phyloP scores from a whole-genome alignment of 2,113 vertebrate genomes.

The Crypturellus undulatus region DNA sequence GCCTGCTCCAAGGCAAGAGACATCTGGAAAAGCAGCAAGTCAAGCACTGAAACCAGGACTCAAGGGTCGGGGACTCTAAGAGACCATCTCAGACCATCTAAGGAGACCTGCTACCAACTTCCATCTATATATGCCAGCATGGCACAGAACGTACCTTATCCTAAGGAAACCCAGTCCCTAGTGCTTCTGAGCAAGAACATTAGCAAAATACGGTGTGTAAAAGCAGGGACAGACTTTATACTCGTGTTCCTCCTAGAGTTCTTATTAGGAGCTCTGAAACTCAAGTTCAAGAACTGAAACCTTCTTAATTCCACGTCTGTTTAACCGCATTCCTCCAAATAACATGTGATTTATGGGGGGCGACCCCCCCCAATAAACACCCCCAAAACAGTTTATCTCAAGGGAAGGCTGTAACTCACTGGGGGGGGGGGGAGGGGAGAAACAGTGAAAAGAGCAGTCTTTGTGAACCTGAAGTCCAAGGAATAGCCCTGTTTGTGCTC shows the following conservation, averaged over 20 bases:
- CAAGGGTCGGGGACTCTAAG: too few species aligned
- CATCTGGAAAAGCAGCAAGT: neutral
- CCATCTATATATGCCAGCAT: neutral
- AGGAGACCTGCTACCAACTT: neutral
- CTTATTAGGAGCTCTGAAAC: neutral
- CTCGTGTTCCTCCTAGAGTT: neutral
- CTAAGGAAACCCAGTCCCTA: neutral
- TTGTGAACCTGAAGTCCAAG: too few species aligned
- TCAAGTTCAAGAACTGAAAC: neutral
- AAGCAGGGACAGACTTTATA: neutral
- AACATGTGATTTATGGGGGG: neutral
- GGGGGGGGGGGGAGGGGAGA: too few species aligned
- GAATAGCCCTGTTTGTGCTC: neutral
- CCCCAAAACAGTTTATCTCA: neutral
- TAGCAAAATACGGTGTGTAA: neutral
- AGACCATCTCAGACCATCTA: neutral
- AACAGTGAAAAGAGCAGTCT: neutral
- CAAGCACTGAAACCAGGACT: neutral
- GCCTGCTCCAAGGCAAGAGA: neutral
- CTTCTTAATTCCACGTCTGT: neutral
- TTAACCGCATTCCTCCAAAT: neutral
- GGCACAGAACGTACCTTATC: neutral
- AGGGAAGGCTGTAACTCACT: neutral
- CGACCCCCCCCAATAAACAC: too few species aligned
- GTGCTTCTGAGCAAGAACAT: neutral